A percentile compares a stretch with the other conserved stretches of the same genome.
Evolutionary conservation across 2,888 invertebrate species (phyloP).

Genomic region (Sussaba pulchella): DNA sequence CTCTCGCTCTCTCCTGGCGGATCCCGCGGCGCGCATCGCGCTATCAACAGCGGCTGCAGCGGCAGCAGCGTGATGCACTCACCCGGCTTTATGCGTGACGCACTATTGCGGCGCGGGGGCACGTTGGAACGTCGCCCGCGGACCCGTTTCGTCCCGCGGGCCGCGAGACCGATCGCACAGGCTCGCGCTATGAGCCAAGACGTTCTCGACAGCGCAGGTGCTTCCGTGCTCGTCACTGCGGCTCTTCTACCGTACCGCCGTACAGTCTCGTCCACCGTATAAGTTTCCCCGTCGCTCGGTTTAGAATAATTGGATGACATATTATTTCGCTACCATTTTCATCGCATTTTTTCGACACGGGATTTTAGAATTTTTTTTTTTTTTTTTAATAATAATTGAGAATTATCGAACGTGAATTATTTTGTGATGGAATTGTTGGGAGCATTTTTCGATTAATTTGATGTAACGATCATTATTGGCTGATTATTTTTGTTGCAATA

Average conservation of each 20-base stretch:
- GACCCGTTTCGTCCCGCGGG: constrained; percentile 68
- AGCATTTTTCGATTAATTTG: too few relatives aligned
- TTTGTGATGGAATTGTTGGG: too few relatives aligned
- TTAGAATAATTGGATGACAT: too few relatives aligned
- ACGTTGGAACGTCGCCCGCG: constrained; percentile 70
- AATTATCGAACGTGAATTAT: too few relatives aligned
- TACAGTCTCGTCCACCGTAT: background rate
- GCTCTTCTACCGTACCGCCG: background rate
- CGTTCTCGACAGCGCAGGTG: constrained; percentile 74
- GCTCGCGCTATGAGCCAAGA: constrained; percentile 60
- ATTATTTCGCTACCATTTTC: too few relatives aligned
- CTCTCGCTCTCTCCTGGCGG: constrained; percentile 23
- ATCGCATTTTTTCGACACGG: background rate
- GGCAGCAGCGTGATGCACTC: constrained; percentile 35
- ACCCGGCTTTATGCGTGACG: constrained; percentile 33
- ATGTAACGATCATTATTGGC: too few relatives aligned
- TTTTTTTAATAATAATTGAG: background rate
- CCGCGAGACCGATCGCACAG: constrained; percentile 44
- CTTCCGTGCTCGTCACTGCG: constrained; percentile 73
- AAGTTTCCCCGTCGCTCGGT: background rate
- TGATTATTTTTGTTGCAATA: too few relatives aligned
- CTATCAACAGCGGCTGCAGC: background rate
- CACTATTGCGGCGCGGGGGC: constrained; percentile 28
- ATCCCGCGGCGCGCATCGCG: constrained; percentile 6
- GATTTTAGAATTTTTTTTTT: background rate